Evolutionary conservation across 2,113 vertebrate species (phyloP).

Genomic region (Melanocharis versteri): DNA sequence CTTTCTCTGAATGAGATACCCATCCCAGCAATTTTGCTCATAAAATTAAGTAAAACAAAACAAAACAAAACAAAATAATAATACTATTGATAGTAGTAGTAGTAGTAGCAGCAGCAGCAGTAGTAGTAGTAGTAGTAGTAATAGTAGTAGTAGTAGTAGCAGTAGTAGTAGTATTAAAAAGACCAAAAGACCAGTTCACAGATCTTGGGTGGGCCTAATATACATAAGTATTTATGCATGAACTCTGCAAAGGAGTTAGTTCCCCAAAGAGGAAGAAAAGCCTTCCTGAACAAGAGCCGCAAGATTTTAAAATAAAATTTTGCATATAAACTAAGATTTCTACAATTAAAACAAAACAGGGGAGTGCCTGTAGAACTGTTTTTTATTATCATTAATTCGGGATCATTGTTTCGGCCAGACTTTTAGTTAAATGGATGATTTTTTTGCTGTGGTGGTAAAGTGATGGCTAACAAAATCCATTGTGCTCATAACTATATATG

Average conservation of each 20-base stretch:
- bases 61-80: neutral
- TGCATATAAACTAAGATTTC: neutral
- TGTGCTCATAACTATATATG: neutral
- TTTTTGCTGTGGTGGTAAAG: neutral
- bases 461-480: neutral
- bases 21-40: neutral
- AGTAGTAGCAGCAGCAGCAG: rapidly evolving
- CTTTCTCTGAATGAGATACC: neutral
- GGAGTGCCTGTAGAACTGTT: neutral
- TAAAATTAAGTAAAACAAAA: neutral
- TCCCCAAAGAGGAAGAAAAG: neutral
- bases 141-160: rapidly evolving
- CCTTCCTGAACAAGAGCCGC: neutral
- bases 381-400: neutral
- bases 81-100: neutral
- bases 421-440: neutral
- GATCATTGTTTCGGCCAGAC: neutral
- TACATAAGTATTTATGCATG: neutral
- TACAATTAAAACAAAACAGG: neutral
- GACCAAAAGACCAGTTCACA: neutral
- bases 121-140: neutral
- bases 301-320: neutral
- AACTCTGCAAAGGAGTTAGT: neutral
- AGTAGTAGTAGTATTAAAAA: neutral
- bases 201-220: neutral